Percentiles rank a stretch among this genome's conserved stretches.
These are phyloP conservation scores for Podarcis lilfordi DNA, from an alignment of 2,797 vertebrate genomes.

Conservation along the genomic window DNA sequence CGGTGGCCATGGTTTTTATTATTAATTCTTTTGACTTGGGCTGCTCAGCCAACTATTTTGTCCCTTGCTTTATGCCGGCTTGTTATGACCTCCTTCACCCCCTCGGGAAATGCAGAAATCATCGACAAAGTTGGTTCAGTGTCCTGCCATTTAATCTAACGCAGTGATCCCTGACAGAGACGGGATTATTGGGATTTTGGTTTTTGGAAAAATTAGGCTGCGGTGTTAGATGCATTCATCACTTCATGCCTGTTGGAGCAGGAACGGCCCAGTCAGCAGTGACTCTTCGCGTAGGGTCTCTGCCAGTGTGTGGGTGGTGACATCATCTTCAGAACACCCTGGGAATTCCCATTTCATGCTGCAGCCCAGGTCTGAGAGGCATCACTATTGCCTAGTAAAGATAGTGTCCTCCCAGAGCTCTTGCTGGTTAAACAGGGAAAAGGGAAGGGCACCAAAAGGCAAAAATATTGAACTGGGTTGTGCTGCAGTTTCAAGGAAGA, in stretches of 20 bases:
- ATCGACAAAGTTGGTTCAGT: conserved; percentile 34
- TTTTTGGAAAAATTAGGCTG: background rate
- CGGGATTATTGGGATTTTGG: too few species aligned
- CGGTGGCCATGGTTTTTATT: background rate
- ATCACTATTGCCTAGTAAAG: too few species aligned
- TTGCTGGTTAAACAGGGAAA: background rate
- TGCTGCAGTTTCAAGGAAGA: background rate
- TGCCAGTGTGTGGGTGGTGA: background rate
- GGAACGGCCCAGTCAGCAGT: background rate
- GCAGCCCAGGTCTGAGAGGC: background rate
- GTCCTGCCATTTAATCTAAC: conserved; percentile 11
- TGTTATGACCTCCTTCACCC: conserved; percentile 21
- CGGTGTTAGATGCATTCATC: background rate
- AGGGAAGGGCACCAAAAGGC: background rate
- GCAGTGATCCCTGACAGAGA: background rate
- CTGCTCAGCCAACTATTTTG: background rate
- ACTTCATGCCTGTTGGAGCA: background rate
- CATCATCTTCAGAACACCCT: background rate
- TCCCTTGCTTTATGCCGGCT: background rate
- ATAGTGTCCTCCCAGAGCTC: background rate
- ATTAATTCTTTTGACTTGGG: background rate
- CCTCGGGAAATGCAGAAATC: conserved; percentile 47
- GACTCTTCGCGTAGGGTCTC: background rate
- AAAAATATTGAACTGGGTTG: background rate
- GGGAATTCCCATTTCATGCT: background rate